Conservation (phyloP, 2,113 vertebrate species). For the Dicrurus megarhynchus region DNA sequence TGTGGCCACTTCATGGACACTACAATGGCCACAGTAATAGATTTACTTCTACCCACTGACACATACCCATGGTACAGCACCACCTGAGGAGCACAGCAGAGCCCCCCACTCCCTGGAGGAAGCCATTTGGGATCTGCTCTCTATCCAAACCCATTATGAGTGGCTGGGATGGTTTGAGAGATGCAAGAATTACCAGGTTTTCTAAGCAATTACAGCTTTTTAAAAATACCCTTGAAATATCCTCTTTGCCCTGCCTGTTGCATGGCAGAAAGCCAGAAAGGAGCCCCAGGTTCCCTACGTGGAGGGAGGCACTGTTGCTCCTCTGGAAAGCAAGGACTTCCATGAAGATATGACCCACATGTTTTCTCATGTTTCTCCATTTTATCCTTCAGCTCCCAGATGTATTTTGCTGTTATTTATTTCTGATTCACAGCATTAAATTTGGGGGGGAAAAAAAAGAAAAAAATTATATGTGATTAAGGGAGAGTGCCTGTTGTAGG, state of each 20-base stretch:
- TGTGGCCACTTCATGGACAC: conserved; percentile 61
- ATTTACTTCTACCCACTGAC: conserved; percentile 53
- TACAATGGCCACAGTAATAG: conserved; percentile 67
- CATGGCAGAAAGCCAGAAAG: neutral
- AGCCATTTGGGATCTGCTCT: neutral
- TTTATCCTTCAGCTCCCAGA: neutral
- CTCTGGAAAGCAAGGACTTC: neutral
- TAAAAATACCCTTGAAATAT: neutral
- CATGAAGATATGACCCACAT: rapidly evolving
- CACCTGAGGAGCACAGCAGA: neutral
- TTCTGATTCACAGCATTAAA: neutral
- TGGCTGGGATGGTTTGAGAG: neutral
- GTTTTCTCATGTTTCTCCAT: neutral
- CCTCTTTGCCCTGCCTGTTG: neutral
- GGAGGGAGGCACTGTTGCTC: neutral
- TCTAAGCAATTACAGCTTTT: neutral
- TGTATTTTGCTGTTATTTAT: neutral
- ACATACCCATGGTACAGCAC: neutral
- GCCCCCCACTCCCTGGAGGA: neutral
- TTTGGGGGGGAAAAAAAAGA: rapidly evolving
- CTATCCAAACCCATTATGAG: neutral
- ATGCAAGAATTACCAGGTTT: neutral
- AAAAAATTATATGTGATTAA: neutral
- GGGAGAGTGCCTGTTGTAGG: neutral
- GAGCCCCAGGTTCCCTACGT: neutral